Evolutionary conservation across 1,140 invertebrate genomes (phyloP), one percentile per base, ranked within the genome.

Genomic region (Drosophila tristis): DNA sequence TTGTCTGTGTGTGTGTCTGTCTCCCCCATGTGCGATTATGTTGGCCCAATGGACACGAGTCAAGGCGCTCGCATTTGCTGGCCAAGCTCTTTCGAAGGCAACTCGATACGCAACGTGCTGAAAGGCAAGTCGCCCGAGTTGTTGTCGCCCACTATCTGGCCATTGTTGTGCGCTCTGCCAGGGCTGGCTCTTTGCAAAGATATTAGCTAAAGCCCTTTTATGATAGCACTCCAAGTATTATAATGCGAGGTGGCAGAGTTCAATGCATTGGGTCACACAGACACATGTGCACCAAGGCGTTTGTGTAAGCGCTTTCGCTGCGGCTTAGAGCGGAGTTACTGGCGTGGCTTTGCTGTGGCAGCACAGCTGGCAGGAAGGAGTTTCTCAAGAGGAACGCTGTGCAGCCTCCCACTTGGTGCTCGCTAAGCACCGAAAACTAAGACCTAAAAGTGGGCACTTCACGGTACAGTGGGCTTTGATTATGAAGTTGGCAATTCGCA

Each of bases 41-140:
- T 59, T 76, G 58, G 84, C 71, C 80, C 77, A 89, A 76, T 89
- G 79, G 72, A 70, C 82, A 74, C 80, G 66, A 89, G 76, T 89
- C 85, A 89, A 89, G 84, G 84, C 84, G 85, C n/a, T 72, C 61
- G 49, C 65, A 65, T 66, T 72, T 64, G 79, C 75, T 65, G 50
- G 58, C 43, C 81, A 80, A 89, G 82, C 78, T 62, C 58, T 73
- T 75, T 44, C 71, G 78, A 82, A 87, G 84, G 84, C 84, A 87
- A 87, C 75, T 78, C 66, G 78, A 86, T 86, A 86, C 60, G 74
- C 71, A 72, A 47, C 58, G 67, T 72, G 73, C 23, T 55, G 58
- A 81, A 55, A 56, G 64, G 49, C 29, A 26, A 26, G 26, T 29
- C 26, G 26, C 26, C 26, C 26, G 7, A 29, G 35, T 66, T 78